Base-by-base conservation (phyloP, 2,888 invertebrate species). In the Gortyna flavago region DNA sequence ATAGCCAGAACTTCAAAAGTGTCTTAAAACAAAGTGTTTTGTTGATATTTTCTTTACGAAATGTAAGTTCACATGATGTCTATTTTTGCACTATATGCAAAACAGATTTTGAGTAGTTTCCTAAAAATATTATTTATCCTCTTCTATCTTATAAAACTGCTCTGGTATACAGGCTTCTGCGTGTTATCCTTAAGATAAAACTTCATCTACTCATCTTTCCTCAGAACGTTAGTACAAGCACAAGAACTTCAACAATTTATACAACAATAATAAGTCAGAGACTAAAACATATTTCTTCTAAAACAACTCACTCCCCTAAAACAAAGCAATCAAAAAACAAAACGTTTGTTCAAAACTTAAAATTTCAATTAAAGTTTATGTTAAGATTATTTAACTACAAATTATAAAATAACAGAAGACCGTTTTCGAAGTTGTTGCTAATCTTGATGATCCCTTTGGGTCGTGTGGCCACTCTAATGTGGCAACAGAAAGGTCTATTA, bases 381-480 rank as follows among this genome's bases (percentile, higher is more conserved):
- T 68, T 72, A 77, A 85, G 77, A 72, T 84, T 67, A 76, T 85
- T 76, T 69, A 75, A 83, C 79, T 75, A 65, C 54, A 84, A 80
- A 85, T 82, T 85, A 85, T 82, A 79, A 79, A 87, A 81, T 76
- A 82, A 81, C 74, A 84, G 57, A 57, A n/a, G 74, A 41, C 29
- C 57, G 41, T 41, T 72, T 54, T 68, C 48, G 13, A 76, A 85
- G 75, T 79, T 79, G 69, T 87, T 85, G 85, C 54, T 91, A 91
- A 92, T 92, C 92, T 88, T 77, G 75, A 77, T 91, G 89, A 92
- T 90, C 92, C 91, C 67, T 77, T 74, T 51, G 76, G 79, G 71
- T 84, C 88, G 89, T 88, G 91, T 89, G 81, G 78, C 62, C 79
- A 81, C 79, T 84, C 86, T 88, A 88, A 90, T 89, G 87, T 87